Evolutionary conservation across 2,797 vertebrate genomes (phyloP), one percentile per base, ranked within the genome.

Genomic region (Hydrolagus colliei): DNA sequence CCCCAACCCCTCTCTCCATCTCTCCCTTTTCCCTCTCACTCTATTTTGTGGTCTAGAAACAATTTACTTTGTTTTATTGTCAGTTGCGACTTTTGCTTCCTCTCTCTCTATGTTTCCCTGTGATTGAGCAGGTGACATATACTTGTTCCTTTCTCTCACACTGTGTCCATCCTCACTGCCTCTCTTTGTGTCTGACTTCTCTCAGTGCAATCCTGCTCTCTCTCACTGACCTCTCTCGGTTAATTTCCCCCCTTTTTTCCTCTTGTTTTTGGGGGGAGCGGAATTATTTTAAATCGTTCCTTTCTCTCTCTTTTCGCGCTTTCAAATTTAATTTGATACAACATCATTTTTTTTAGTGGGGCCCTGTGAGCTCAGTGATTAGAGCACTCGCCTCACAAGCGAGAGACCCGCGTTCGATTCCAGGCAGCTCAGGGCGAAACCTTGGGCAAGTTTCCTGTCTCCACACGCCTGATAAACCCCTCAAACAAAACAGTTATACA

Each of bases 51-150:
- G 89, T 90, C 88, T 89, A 88, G 86, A 87, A 88, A 90, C 90
- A 91, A 87, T 88, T 88, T 87, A 90, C 90, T 86, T 72, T 87
- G 90, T 90, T 90, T 89, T 90, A 27, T 89, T 91, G n/a, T 91
- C 91, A 91, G 92, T 93, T 93, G 89, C 90, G 90, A 93, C 6
- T 6, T 80, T 72, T 72, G n/a, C 18, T 13, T 84, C 13, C 14
- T 22, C 18, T 13, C 67, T 5, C 14, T 22, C 71, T 12, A 63
- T 16, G 8, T 22, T 12, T 18, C 32, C 18, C 16, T 67, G 20
- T 68, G 18, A 41, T 18, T 18, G 41, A 52, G n/a, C 2, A 14
- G 9, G 18, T 82, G 63, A 67, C 41, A 52, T 52, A 82, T 68
- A 14, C 5, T 62, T 11, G 20, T 82, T 82, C 20, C 35, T 16